Conservation (phyloP, 2,797 vertebrate species). For the Stomatorhinus walkeri region DNA sequence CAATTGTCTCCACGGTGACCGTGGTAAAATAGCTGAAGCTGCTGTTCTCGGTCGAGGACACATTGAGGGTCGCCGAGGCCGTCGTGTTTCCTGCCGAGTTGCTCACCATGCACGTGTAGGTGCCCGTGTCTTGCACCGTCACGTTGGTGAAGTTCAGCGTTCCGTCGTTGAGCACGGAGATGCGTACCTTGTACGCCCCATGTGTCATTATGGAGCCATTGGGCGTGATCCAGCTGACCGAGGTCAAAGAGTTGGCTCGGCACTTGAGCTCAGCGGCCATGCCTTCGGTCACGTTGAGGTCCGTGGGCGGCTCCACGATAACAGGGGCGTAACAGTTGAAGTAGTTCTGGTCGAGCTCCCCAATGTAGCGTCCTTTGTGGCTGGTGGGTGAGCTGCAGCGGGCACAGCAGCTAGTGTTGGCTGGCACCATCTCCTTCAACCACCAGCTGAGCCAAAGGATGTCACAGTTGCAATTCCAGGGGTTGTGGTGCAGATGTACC, state of each 20-base stretch:
- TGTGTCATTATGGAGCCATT: constrained; percentile 99
- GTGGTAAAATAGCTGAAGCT: constrained; percentile 97
- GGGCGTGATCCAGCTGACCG: constrained; percentile 97
- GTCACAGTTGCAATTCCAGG: constrained; percentile 99
- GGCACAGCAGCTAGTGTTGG: constrained; percentile 95
- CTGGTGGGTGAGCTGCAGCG: constrained; percentile 84
- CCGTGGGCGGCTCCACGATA: constrained; percentile 93
- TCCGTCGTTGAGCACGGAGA: constrained; percentile 94
- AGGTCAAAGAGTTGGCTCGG: constrained; percentile 88
- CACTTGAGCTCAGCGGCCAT: constrained; percentile 96
- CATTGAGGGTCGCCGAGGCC: constrained; percentile 92
- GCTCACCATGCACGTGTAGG: constrained; percentile 98
- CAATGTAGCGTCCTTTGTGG: constrained; percentile 94
- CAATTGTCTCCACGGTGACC: constrained; percentile 96
- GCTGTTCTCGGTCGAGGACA: constrained; percentile 84
- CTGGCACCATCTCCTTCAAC: constrained; percentile 98
- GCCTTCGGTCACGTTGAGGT: constrained; percentile 97
- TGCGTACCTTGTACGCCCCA: constrained; percentile 90
- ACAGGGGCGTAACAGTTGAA: constrained; percentile 98
- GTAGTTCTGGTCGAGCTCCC: constrained; percentile 95
- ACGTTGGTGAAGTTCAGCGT: constrained; percentile 98
- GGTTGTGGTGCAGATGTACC: constrained; percentile 98
- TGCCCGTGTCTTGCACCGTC: constrained; percentile 93
- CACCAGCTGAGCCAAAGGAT: constrained; percentile 99
- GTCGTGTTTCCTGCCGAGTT: constrained; percentile 98